Conservation (phyloP, 2,113 vertebrate genomes). For the Dissostichus mawsoni region DNA sequence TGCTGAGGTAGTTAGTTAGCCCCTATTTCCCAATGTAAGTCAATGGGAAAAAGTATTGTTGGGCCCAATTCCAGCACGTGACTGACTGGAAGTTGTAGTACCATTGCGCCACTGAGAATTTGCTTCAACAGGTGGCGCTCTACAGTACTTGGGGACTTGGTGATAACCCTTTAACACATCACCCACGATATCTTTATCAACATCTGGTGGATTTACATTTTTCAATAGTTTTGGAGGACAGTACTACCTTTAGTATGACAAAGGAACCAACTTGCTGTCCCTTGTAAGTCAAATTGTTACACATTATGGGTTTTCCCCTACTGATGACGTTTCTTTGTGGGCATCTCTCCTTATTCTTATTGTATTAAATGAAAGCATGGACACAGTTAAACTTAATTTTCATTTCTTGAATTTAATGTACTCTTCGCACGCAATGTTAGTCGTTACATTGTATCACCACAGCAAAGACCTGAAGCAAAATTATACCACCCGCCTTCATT, state of each 20-base stretch:
- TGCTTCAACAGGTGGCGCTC: too few relatives aligned
- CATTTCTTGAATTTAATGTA: constrained; percentile 5
- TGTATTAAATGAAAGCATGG: neutral
- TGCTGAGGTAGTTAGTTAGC: too few relatives aligned
- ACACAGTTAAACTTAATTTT: constrained; percentile 4
- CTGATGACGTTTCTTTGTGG: neutral
- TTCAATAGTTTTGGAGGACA: neutral
- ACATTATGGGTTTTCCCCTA: neutral
- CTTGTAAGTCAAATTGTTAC: constrained; percentile 5
- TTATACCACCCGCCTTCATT: constrained; percentile 24
- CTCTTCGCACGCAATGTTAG: neutral
- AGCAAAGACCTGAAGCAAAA: constrained; percentile 16
- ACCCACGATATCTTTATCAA: constrained; percentile 1
- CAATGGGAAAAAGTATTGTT: too few relatives aligned
- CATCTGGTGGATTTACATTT: constrained; percentile 19
- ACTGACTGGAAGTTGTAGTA: too few relatives aligned
- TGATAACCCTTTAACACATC: neutral
- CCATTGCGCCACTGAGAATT: too few relatives aligned
- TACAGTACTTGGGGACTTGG: too few relatives aligned
- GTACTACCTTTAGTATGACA: neutral
- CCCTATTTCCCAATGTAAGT: too few relatives aligned
- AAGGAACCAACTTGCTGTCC: neutral
- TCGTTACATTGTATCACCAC: constrained; percentile 26
- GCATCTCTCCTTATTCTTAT: neutral
- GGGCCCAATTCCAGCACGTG: too few relatives aligned